phyloP scores from a whole-genome alignment of 2,797 vertebrate genomes.

The Chelon labrosus region DNA sequence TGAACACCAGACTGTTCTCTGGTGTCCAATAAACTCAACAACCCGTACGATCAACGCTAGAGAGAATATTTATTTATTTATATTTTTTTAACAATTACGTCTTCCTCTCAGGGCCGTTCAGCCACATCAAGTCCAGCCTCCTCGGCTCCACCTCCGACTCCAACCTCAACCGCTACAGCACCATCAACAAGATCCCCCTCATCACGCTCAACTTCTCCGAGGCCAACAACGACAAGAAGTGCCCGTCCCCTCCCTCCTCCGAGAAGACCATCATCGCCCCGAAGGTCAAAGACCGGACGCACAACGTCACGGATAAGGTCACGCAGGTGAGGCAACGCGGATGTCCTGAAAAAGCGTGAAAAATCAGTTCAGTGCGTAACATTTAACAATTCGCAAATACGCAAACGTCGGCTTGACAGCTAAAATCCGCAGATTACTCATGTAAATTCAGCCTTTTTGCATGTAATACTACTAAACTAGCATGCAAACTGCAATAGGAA shows the following conservation, averaged over 20 bases:
- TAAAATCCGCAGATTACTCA: too few relatives aligned
- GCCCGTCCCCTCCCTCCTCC: slow-evolving; percentile 93
- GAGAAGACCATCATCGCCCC: slow-evolving; percentile 98
- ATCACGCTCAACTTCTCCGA: slow-evolving; percentile 99
- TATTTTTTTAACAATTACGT: neutral
- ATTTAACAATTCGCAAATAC: too few relatives aligned
- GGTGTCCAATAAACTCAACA: slow-evolving; percentile 20
- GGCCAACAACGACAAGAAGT: slow-evolving; percentile 94
- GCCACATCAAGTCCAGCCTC: slow-evolving; percentile 98
- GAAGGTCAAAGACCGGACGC: slow-evolving; percentile 97
- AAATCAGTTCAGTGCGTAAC: too few relatives aligned
- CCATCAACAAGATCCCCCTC: slow-evolving; percentile 99
- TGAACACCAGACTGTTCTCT: slow-evolving; percentile 22
- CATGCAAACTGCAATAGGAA: too few relatives aligned
- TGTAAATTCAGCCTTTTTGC: too few relatives aligned
- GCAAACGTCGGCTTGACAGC: too few relatives aligned
- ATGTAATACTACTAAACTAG: too few relatives aligned
- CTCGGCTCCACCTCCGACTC: slow-evolving; percentile 98
- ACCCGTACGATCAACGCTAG: slow-evolving; percentile 3
- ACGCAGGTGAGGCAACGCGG: slow-evolving; percentile 89
- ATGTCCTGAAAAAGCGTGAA: too few relatives aligned
- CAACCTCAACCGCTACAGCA: slow-evolving; percentile 98
- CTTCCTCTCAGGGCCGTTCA: slow-evolving; percentile 90
- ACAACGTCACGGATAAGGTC: slow-evolving; percentile 98
- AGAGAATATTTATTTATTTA: neutral